Evolutionary conservation across 2,888 invertebrate species (phyloP).

Genomic region (Neoitamus cyanurus): DNA sequence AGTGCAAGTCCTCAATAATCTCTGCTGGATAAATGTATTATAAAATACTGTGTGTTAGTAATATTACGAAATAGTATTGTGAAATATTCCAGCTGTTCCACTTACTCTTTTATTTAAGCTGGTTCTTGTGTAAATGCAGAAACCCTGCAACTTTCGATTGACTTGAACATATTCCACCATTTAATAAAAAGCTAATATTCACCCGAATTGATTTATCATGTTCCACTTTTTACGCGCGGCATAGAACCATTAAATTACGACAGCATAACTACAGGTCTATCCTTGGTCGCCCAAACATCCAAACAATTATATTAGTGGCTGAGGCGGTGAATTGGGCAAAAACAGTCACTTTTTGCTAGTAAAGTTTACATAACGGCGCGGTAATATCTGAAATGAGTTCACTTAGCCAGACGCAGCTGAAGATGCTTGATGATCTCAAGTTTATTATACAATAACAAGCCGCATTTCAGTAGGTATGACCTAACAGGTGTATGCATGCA

Average conservation of each 20-base stretch:
- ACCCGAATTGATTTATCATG: neutral
- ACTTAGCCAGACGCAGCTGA: neutral
- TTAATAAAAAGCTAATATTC: neutral
- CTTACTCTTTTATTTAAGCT: neutral
- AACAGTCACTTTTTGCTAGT: constrained; percentile 4
- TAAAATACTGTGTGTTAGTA: neutral
- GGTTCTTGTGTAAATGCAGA: neutral
- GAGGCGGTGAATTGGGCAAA: neutral
- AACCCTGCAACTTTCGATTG: neutral
- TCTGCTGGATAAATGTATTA: no score
- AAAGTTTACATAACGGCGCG: constrained; percentile 8
- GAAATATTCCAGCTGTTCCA: neutral
- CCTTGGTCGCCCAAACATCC: neutral
- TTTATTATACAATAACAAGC: constrained; percentile 23
- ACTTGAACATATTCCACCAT: neutral
- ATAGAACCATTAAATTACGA: constrained; percentile 1
- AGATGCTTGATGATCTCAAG: constrained; percentile 24
- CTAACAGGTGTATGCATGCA: neutral
- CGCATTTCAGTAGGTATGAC: neutral
- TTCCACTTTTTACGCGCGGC: neutral
- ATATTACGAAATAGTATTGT: neutral
- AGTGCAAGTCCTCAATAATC: no score
- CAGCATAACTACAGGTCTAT: neutral
- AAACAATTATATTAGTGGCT: neutral
- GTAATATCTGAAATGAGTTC: constrained; percentile 14